Percentiles rank a stretch among this genome's conserved stretches.
These are phyloP conservation scores for Drosophila nr. perissopoda DNA, from an alignment of 2,888 invertebrate species.

Conservation along the genomic window DNA sequence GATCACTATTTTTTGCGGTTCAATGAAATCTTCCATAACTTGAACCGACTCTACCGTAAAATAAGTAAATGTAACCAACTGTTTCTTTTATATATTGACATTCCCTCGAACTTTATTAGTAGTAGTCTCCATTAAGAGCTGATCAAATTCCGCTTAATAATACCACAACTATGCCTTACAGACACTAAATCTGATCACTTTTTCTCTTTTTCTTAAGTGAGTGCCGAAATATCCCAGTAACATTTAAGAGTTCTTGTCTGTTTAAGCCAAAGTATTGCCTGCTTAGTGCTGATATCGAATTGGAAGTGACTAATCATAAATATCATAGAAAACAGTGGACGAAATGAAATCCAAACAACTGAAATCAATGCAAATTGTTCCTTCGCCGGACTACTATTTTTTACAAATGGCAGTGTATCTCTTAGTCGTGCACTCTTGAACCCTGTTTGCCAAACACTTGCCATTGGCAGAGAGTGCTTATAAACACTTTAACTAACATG, in stretches of 20 bases:
- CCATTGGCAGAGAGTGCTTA: conserved; percentile 38
- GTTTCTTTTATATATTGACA: not conserved
- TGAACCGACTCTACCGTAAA: not conserved
- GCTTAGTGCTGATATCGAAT: no score
- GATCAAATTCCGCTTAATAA: not conserved
- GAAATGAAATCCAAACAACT: not conserved
- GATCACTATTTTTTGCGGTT: not conserved
- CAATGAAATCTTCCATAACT: not conserved
- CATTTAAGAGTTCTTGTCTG: not conserved
- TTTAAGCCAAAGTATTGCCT: no score
- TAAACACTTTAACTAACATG: conserved; percentile 35
- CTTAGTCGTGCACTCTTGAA: not conserved
- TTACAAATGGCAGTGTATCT: not conserved
- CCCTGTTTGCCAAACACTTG: conserved; percentile 35
- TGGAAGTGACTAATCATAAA: not conserved
- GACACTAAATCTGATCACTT: not conserved
- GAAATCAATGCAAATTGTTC: not conserved
- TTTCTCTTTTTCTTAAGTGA: not conserved
- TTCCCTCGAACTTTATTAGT: not conserved
- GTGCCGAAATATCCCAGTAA: not conserved
- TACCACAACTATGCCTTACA: not conserved
- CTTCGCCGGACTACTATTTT: not conserved
- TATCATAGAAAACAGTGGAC: not conserved
- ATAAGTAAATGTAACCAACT: not conserved
- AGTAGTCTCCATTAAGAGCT: not conserved